A percentile compares a stretch with the other conserved stretches of the same genome.
phyloP scores from a whole-genome alignment of 2,888 invertebrate genomes.

The Nasonia oneida region DNA sequence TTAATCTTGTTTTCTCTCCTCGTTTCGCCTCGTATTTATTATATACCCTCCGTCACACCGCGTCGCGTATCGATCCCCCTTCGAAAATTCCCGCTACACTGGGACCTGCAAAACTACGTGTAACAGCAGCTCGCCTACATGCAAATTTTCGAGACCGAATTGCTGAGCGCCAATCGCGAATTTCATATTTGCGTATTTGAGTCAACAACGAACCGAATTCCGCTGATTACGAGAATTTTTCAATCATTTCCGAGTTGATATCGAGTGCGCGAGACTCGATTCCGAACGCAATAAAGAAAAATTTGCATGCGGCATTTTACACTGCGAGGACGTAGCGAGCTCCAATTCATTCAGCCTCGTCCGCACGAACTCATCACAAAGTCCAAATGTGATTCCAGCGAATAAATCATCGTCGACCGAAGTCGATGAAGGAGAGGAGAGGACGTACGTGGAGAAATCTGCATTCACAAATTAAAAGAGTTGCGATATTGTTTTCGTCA shows the following conservation, averaged over 20 bases:
- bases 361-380: constrained; percentile 8
- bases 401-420: constrained; percentile 40
- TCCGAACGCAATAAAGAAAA: constrained; percentile 10
- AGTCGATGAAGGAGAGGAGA: constrained; percentile 16
- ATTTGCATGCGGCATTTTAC: constrained; percentile 25
- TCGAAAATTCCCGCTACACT: neutral
- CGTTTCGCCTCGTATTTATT: neutral
- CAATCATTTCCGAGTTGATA: neutral
- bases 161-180: too few species aligned
- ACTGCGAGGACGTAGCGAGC: neutral
- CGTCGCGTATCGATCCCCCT: neutral
- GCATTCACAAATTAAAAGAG: constrained; percentile 57
- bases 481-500: constrained; percentile 49
- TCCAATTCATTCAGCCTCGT: constrained; percentile 32
- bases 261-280: neutral
- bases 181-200: too few species aligned
- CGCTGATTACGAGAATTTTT: neutral
- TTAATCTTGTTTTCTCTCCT: neutral
- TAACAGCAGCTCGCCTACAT: too few species aligned
- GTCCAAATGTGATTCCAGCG: constrained; percentile 39
- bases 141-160: too few species aligned
- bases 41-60: neutral
- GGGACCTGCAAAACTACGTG: too few species aligned
- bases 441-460: constrained; percentile 27
- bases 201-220: neutral